These are phyloP conservation scores for Drymodes brunneopygia DNA, from an alignment of 2,113 vertebrate species.

Conservation along the genomic window DNA sequence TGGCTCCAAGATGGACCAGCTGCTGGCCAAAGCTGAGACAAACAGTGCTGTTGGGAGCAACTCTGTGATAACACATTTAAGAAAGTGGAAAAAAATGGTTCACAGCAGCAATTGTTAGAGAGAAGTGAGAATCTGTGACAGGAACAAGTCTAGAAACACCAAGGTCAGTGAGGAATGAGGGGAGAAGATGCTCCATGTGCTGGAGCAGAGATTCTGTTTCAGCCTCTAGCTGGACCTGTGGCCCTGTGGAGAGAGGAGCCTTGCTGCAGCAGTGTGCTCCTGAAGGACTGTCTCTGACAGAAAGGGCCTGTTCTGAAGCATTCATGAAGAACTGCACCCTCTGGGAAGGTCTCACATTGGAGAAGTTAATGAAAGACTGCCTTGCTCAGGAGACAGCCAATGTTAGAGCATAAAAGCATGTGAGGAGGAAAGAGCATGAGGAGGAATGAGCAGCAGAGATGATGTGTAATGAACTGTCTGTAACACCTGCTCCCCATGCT, in stretches of 20 bases:
- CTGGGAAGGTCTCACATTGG: not conserved
- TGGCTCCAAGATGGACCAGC: rapidly evolving
- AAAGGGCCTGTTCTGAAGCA: not conserved
- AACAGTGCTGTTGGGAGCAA: not conserved
- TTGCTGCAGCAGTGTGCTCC: not conserved
- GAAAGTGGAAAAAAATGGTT: not conserved
- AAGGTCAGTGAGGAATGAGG: too few species aligned
- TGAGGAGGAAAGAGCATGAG: not conserved
- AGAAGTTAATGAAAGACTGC: not conserved
- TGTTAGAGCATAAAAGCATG: rapidly evolving
- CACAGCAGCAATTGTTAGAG: not conserved
- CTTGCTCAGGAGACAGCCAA: not conserved
- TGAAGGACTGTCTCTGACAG: not conserved
- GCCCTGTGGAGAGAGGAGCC: not conserved
- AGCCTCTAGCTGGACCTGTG: not conserved
- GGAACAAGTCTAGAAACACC: not conserved
- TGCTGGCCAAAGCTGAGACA: not conserved
- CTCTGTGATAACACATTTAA: not conserved
- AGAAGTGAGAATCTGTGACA: not conserved
- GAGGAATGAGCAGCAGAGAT: not conserved
- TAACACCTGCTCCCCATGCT: not conserved
- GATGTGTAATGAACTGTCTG: not conserved
- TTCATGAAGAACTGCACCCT: not conserved
- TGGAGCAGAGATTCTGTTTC: not conserved
- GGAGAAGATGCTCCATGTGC: not conserved